Evolutionary conservation across 2,797 vertebrate species (phyloP), one percentile per base, ranked within the genome.

Genomic region (Balearica regulorum): DNA sequence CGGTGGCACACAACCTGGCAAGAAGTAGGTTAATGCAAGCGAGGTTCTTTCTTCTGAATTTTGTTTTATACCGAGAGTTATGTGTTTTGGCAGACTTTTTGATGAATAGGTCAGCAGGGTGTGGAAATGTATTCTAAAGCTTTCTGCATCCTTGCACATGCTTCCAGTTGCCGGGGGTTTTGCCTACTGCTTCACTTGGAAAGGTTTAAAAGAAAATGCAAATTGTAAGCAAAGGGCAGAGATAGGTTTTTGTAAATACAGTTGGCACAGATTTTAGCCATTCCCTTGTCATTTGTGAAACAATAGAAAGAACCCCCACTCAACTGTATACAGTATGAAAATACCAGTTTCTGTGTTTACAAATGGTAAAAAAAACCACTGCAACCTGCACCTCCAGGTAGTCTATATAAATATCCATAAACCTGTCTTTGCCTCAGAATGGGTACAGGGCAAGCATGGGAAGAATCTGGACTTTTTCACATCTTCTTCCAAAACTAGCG

Each of bases 51-150:
- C 78, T 90, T 78, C 85, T 87, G 87, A 83, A 75, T 95, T 89
- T 76, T 83, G 73, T 73, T 83, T 76, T 80, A 88, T 92, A 87
- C 65, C 3, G 1, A 80, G 60, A 85, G 39, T 94, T 96, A 92
- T 4, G 16, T 90, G 69, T 70, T 83, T 83, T 92, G 91, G 93
- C 95, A 91, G 68, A 84, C 92, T 87, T 95, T 96, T 91, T 78
- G 80, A 92, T 93, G 94, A 97, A 94, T 91, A 94, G 93, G 86
- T 96, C 96, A 96, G 95, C 93, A 97, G 96, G 94, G 94, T 97
- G 84, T 96, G 96, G 92, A 97, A 97, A 95, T 60, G 80, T 87
- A 72, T 93, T 95, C 79, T 93, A 95, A 97, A 93, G 84, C 75
- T 96, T 96, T 94, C 89, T 87, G 92, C 76, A 72, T 97, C 96